Conservation (phyloP, 2,797 vertebrate species). For the Cryptoblepharus egeriae region DNA sequence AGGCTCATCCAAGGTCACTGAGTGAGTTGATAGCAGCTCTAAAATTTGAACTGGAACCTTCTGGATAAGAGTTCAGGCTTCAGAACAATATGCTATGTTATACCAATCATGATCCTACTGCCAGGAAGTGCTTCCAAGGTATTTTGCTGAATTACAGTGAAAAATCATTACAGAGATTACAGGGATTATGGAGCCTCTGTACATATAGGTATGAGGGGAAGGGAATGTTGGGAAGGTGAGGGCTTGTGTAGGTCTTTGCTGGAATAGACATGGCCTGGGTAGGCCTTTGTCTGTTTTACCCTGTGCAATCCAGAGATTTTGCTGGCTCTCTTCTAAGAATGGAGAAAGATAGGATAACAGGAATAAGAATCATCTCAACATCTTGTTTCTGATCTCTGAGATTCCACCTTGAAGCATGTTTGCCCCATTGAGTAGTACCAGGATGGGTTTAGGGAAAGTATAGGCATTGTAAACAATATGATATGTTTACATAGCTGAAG, state of each 20-base stretch:
- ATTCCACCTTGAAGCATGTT: too few relatives aligned
- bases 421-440: too few relatives aligned
- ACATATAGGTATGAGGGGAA: neutral
- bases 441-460: neutral
- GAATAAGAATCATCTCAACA: too few relatives aligned
- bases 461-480: neutral
- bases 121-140: neutral
- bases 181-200: neutral
- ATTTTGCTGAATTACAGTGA: neutral
- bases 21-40: too few relatives aligned
- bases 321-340: neutral
- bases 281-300: neutral
- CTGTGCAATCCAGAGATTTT: neutral
- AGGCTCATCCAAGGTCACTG: too few relatives aligned
- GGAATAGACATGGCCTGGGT: neutral
- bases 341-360: neutral
- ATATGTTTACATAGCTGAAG: too few relatives aligned
- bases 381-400: too few relatives aligned
- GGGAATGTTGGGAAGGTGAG: neutral
- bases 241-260: neutral
- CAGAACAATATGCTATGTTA: neutral
- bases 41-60: neutral
- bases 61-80: neutral
- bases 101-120: neutral
- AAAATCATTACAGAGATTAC: too few relatives aligned